Conservation (phyloP, 1,140 invertebrate genomes). For the Pseudomyrmex sp. region DNA sequence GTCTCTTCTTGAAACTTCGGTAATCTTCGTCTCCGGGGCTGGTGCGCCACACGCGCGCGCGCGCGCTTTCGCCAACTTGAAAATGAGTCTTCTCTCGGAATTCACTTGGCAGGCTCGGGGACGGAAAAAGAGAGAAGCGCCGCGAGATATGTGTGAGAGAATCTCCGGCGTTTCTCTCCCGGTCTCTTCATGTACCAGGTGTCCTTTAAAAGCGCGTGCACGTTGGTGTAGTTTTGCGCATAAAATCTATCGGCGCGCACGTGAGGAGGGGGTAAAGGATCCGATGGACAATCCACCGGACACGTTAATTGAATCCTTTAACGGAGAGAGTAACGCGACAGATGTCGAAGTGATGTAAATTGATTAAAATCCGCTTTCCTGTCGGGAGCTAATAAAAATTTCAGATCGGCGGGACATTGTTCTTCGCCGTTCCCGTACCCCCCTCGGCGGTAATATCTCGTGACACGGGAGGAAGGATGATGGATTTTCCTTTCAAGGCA, state of each 20-base stretch:
- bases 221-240: slow-evolving; percentile 1
- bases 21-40: slow-evolving; percentile 48
- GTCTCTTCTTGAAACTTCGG: slow-evolving; percentile 49
- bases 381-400: background rate
- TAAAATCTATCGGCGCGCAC: slow-evolving; percentile 17
- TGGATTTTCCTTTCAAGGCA: background rate
- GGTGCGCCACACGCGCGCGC: slow-evolving; percentile 18
- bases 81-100: slow-evolving; percentile 49
- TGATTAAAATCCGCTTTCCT: slow-evolving; percentile 30
- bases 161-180: background rate
- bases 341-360: slow-evolving; percentile 25
- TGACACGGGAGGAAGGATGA: background rate
- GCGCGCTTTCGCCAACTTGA: slow-evolving; percentile 42
- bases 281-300: too few relatives aligned
- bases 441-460: background rate
- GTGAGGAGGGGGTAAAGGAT: background rate
- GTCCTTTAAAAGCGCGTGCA: background rate
- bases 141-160: slow-evolving; percentile 25
- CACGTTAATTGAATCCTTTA: too few relatives aligned
- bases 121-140: slow-evolving; percentile 40
- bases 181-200: background rate
- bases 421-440: too few relatives aligned
- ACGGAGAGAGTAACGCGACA: background rate
- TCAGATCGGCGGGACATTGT: background rate
- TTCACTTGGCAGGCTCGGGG: slow-evolving; percentile 36